Base-by-base conservation (phyloP, 2,113 vertebrate genomes). In the Cavia porcellus region DNA sequence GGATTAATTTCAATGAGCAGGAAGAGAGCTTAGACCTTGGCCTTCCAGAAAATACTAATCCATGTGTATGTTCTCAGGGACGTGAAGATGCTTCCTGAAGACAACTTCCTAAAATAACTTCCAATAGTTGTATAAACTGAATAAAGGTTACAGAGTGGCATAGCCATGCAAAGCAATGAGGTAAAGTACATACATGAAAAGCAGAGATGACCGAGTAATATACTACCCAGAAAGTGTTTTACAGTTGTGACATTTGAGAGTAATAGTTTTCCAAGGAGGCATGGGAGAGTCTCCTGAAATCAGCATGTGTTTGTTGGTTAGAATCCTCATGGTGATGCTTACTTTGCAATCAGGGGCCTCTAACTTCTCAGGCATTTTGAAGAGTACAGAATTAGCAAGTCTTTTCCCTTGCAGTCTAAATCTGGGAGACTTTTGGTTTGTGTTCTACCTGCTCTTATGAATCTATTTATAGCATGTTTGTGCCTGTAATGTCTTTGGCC, bases 161-260 rank as follows among this genome's bases (percentile, higher is more conserved):
- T 10, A 85, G 5, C 38, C 10, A 59, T 42, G 4, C 30, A 38
- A 12, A 90, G 4, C 55, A 19, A 59, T 32, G 4, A 55, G 32
- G 2, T 38, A 50, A 86, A 91, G 61, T 79, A 52, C 38, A 68
- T 38, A 74, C 96, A 92, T 62, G 42, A 55, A 72, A 94, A 92
- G 1, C 7, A 59, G 42, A 9, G 3, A 75, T 35, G 35, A 90
- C 10, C 55, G n/a, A 80, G 42, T 77, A 92, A 85, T 13, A 17
- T 55, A 2, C 4, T 77, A 77, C 88, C 11, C 62, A 89, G 25
- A 64, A 86, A 81, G 79, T 81, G 8, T 79, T 88, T 81, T 17
- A 64, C 70, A 30, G 7, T 89, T 95, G 7, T 11, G 86, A 22
- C 42, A 81, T 52, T 66, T 74, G 35, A 42, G 64, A 30, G 7